These are phyloP conservation scores for Ashinkailepas kermadecensis DNA, from an alignment of 2,888 invertebrate species.

Conservation along the genomic window DNA sequence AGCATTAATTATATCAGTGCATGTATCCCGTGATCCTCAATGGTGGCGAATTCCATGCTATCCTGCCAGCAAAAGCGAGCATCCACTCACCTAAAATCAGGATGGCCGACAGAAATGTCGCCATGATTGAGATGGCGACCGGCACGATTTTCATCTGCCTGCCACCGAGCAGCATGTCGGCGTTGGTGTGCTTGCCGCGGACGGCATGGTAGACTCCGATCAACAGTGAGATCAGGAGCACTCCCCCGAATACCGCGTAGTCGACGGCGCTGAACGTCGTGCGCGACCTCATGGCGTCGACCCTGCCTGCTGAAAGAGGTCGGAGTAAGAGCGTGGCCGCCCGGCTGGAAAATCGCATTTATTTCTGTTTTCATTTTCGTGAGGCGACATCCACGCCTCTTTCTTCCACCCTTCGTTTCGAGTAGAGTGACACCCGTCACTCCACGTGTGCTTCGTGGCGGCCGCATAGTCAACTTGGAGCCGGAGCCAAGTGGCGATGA, in stretches of 20 bases:
- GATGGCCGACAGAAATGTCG: not conserved
- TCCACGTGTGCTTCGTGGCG: too few species aligned
- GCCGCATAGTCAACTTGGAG: too few species aligned
- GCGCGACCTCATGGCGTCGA: not conserved
- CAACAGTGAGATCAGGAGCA: not conserved
- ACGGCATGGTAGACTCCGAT: conserved; percentile 23
- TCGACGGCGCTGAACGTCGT: conserved; percentile 21
- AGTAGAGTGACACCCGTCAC: too few species aligned
- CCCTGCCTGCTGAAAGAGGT: not conserved
- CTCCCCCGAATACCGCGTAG: conserved; percentile 22
- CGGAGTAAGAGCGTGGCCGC: too few species aligned
- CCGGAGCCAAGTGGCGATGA: too few species aligned
- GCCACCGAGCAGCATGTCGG: conserved; percentile 30
- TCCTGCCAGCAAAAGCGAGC: not conserved
- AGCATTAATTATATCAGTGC: too few species aligned
- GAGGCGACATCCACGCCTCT: too few species aligned
- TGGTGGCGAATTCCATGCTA: too few species aligned
- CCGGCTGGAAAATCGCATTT: too few species aligned
- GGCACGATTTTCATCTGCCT: conserved; percentile 29
- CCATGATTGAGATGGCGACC: conserved; percentile 27
- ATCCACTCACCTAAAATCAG: not conserved
- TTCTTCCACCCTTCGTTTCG: too few species aligned
- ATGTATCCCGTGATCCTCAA: too few species aligned
- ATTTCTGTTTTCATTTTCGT: too few species aligned
- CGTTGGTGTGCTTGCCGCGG: conserved; percentile 23